Base-by-base conservation (phyloP, 2,888 invertebrate genomes). In the Carabus problematicus region DNA sequence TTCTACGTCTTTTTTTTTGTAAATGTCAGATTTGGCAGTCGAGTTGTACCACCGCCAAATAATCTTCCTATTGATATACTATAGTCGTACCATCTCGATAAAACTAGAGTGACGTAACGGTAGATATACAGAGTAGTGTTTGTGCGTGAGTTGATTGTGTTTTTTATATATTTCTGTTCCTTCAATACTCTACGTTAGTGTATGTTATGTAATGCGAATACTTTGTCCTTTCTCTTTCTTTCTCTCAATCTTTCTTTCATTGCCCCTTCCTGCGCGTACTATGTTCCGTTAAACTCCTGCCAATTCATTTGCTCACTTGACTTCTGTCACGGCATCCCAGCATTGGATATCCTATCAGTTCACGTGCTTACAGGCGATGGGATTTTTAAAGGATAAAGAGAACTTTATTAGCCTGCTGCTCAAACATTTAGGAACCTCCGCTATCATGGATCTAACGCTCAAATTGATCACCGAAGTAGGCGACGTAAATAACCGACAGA, bases 321-420 rank as follows among this genome's bases (percentile, higher is more conserved):
- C 55, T 42, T 40, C 9, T n/a, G 43, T 70, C 60, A 70, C 58
- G 52, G 40, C n/a, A 40, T 60, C 62, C 55, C 83, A 93, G 93
- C 93, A 95, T 86, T 95, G 94, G 92, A 93, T 93, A 84, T 90
- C 93, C 82, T 93, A 93, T 87, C 93, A 95, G 87, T 91, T 93
- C 82, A 92, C 92, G 82, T 94, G 93, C 84, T 89, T 94, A 80
- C 91, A 95, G 85, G 92, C 96, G 80, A 86, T 97, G 84, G 94
- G 95, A 82, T 96, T 94, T 86, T 88, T 97, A 80, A 93, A 94
- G 83, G 88, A 89, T 72, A 90, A 92, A 80, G 90, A 91, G 75
- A 91, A 92, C 83, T 95, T 96, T 86, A 88, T 97, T 80, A 89
- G 92, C 74, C 88, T 92, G 81, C 86, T 97, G 80, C 85, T 97